Conservation (phyloP, 2,888 invertebrate genomes). For the Nephrocerus scutellatus region DNA sequence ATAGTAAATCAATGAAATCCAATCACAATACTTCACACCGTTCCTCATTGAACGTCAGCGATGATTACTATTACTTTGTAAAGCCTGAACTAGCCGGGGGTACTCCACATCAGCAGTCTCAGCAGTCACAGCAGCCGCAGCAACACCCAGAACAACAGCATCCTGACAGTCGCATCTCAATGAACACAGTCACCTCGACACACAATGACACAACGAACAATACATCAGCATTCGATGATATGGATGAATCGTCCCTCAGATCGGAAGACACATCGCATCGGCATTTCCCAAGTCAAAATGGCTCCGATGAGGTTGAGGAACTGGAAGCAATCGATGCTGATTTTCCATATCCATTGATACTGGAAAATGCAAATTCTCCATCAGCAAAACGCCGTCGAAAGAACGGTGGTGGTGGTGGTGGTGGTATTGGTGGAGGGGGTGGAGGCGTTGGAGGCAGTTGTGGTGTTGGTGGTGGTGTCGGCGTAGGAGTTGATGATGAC, state of each 20-base stretch:
- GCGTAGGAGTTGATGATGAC: conserved; percentile 21
- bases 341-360: conserved; percentile 42
- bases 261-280: conserved; percentile 27
- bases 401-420: conserved; percentile 16
- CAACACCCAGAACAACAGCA: conserved; percentile 17
- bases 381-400: conserved; percentile 23
- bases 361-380: conserved; percentile 36
- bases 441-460: conserved; percentile 1
- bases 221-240: conserved; percentile 33
- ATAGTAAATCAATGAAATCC: too few species aligned
- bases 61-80: conserved; percentile 39
- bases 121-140: conserved; percentile 20
- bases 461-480: not conserved
- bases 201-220: conserved; percentile 32
- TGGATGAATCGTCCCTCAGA: conserved; percentile 34
- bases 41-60: conserved; percentile 27
- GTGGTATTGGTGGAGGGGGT: conserved; percentile 14
- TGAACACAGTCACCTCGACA: too few species aligned
- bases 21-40: too few species aligned
- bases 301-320: conserved; percentile 41
- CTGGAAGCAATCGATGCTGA: conserved; percentile 44
- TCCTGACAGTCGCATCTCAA: conserved; percentile 42
- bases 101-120: conserved; percentile 20
- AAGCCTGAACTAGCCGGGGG: conserved; percentile 34
- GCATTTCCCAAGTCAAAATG: conserved; percentile 24